phyloP scores from a whole-genome alignment of 2,888 invertebrate species.

The Didymodactylos carnosus region DNA sequence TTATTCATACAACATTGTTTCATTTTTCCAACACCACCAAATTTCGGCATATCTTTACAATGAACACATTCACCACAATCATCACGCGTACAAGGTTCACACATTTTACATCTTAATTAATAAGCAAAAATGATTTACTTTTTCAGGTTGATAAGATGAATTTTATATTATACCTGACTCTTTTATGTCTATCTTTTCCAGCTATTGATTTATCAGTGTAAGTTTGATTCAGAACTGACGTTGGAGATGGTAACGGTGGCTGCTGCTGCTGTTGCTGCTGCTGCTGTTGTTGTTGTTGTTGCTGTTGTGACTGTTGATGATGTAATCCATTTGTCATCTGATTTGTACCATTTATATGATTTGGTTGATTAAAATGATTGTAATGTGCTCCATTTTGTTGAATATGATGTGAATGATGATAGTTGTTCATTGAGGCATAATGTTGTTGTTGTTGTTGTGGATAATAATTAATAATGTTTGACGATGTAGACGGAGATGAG shows the following conservation, averaged over 20 bases:
- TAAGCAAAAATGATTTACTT: neutral
- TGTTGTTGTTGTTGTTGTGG: neutral
- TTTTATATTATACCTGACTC: neutral
- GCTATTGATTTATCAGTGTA: neutral
- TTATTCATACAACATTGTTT: constrained; percentile 90
- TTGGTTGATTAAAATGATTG: too few relatives aligned
- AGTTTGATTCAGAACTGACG: neutral
- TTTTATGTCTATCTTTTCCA: neutral
- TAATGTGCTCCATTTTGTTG: neutral
- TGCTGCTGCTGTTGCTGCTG: neutral
- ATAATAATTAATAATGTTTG: neutral
- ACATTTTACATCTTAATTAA: constrained; percentile 49
- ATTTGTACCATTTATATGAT: too few relatives aligned
- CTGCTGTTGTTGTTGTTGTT: neutral
- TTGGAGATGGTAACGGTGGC: neutral
- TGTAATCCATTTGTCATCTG: too few relatives aligned
- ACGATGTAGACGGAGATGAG: neutral
- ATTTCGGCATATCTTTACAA: constrained; percentile 90
- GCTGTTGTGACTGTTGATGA: too few relatives aligned
- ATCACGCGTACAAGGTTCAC: constrained; percentile 73
- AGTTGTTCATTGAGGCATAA: neutral
- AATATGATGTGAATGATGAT: neutral
- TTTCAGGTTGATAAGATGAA: neutral
- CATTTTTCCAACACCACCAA: constrained; percentile 78
- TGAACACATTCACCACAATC: constrained; percentile 89